These are phyloP conservation scores for Labeo catla DNA, from an alignment of 2,113 vertebrate species.

Conservation along the genomic window DNA sequence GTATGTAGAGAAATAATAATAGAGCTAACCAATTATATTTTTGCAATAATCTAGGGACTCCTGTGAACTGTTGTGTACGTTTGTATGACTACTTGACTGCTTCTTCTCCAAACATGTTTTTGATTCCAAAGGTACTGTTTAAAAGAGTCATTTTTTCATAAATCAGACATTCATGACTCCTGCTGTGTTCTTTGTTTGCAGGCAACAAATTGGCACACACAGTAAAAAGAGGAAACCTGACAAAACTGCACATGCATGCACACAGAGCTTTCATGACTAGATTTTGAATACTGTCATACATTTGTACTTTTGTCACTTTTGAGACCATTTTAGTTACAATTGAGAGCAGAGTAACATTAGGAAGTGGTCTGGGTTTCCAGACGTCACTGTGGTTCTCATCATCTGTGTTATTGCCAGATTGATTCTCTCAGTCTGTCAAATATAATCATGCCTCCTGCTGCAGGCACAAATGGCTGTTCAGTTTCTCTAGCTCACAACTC, in stretches of 20 bases:
- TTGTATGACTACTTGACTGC: too few species aligned
- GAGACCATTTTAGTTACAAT: not conserved
- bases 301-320: not conserved
- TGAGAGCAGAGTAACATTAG: not conserved
- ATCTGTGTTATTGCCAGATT: slow-evolving; percentile 10
- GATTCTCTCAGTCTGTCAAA: slow-evolving; percentile 28
- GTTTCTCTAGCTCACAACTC: not conserved
- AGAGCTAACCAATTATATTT: too few species aligned
- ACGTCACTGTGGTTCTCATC: not conserved
- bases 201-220: not conserved
- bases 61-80: too few species aligned
- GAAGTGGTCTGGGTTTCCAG: not conserved
- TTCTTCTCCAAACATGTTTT: too few species aligned
- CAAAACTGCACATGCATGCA: not conserved
- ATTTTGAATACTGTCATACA: not conserved
- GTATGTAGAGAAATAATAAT: too few species aligned
- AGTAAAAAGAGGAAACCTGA: not conserved
- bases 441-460: slow-evolving; percentile 13
- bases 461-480: slow-evolving; percentile 27
- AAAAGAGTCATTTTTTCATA: not conserved
- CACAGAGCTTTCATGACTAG: not conserved
- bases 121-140: too few species aligned
- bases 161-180: not conserved
- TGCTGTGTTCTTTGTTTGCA: not conserved
- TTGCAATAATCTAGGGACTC: too few species aligned